phyloP scores from a whole-genome alignment of 2,888 invertebrate species.

The Caenorhabditis zanzibari region DNA sequence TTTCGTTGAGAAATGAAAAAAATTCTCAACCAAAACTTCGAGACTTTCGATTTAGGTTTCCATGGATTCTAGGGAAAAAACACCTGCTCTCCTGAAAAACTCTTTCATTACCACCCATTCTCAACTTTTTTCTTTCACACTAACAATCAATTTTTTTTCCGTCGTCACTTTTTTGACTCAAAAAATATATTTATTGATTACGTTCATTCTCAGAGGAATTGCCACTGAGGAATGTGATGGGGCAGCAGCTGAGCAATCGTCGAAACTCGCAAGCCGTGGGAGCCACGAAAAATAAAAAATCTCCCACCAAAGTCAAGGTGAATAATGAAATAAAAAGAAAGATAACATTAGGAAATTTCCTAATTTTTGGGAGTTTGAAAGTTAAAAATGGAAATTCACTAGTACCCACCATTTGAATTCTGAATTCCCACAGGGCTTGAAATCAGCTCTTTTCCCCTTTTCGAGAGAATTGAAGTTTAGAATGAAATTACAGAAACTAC shows the following conservation, averaged over 20 bases:
- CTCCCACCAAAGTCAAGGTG: constrained; percentile 57
- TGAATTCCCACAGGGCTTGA: constrained; percentile 18
- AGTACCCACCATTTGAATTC: not conserved
- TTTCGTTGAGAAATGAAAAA: constrained; percentile 9
- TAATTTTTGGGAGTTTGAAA: not conserved
- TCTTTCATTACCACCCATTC: not conserved
- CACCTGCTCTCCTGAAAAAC: constrained; percentile 18
- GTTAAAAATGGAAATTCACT: constrained; percentile 5
- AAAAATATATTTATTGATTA: constrained; percentile 38
- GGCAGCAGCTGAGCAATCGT: constrained; percentile 71
- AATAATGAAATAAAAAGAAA: not conserved
- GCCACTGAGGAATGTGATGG: constrained; percentile 68
- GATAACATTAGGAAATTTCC: not conserved
- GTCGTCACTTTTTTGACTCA: constrained; percentile 2
- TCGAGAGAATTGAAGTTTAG: not conserved
- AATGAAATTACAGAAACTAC: no score
- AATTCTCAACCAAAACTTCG: not conserved
- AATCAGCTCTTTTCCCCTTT: constrained; percentile 7
- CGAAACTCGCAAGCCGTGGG: constrained; percentile 65
- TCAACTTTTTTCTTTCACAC: not conserved
- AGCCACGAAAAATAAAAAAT: constrained; percentile 56
- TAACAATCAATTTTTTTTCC: not conserved
- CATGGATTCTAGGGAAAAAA: constrained; percentile 1
- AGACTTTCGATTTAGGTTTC: not conserved
- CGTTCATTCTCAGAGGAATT: constrained; percentile 30